Percentiles rank a stretch among this genome's conserved stretches.
phyloP scores from a whole-genome alignment of 2,113 vertebrate species.

The Xiphorhynchus elegans region DNA sequence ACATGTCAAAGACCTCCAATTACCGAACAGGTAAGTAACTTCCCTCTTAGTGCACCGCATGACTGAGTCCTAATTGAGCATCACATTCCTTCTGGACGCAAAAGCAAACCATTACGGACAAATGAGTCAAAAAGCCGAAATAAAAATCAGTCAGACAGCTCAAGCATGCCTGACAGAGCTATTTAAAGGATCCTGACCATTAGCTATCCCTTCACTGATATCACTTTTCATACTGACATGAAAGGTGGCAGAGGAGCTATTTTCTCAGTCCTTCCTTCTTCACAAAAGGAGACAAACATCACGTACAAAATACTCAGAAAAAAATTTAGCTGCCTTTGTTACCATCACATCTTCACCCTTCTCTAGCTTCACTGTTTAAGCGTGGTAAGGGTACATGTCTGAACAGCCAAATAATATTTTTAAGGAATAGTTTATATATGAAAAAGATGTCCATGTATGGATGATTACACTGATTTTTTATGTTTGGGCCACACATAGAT shows the following conservation, averaged over 20 bases:
- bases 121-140: slow-evolving; percentile 50
- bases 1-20: background rate
- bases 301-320: background rate
- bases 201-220: slow-evolving; percentile 22
- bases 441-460: background rate
- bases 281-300: background rate
- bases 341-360: background rate
- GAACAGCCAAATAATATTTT: background rate
- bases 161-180: slow-evolving; percentile 19
- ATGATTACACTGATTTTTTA: background rate
- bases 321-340: background rate
- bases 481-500: background rate
- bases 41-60: background rate
- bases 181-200: slow-evolving; percentile 58
- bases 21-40: background rate
- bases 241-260: slow-evolving; percentile 44
- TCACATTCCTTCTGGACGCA: slow-evolving; percentile 28
- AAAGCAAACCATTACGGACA: slow-evolving; percentile 33
- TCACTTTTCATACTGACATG: slow-evolving; percentile 8
- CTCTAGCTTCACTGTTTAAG: background rate
- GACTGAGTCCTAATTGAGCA: slow-evolving; percentile 49
- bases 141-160: slow-evolving; percentile 49
- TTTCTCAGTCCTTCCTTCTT: slow-evolving; percentile 38
- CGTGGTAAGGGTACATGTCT: background rate
- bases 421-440: background rate